Base-by-base conservation (phyloP, 1,140 invertebrate species). In the Drosophila micromelanica region DNA sequence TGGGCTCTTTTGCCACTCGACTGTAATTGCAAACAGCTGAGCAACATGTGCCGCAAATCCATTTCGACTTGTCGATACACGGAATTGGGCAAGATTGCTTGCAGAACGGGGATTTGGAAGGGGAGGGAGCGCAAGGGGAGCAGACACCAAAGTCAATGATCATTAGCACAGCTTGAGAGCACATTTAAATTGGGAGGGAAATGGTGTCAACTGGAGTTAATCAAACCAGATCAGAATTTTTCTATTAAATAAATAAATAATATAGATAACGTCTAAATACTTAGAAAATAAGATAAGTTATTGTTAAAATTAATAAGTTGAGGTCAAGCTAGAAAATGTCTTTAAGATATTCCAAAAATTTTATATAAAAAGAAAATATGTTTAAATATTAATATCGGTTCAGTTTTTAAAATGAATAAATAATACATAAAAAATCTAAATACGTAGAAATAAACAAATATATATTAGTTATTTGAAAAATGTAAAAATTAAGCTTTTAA, bases 21-120 rank as follows among this genome's bases (percentile, higher is more conserved):
- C 37, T 61, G 78, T 87, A 87, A 87, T 87, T 87, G 84, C 82
- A 73, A 87, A 87, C 82, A 87, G 78, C 82, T 87, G 82, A 87
- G 78, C 55, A 70, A 73, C 82, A 86, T 86, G 75, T 86, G 82
- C 68, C 38, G 63, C 76, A 67, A 76, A 59, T 79, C 64, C 42
- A 49, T 55, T 76, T 73, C 64, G 32, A 32, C 45, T 49, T 13
- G 32, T 69, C 65, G 65, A 69, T 69, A 43, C 51, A 38, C 60
- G 40, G 30, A 54, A 52, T 64, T 48, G 48, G 3, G 30, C 40
- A 56, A 49, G 23, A 56, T 70, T 52, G 32, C 32, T 11, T n/a
- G n/a, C n/a, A n/a, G n/a, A n/a, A n/a, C 9, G 20, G 13, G 43
- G 7, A 37, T 40, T 7, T 42, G 3, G 11, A 5, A 13, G 1